phyloP scores from a whole-genome alignment of 2,797 vertebrate genomes.

The Anguilla megastoma region DNA sequence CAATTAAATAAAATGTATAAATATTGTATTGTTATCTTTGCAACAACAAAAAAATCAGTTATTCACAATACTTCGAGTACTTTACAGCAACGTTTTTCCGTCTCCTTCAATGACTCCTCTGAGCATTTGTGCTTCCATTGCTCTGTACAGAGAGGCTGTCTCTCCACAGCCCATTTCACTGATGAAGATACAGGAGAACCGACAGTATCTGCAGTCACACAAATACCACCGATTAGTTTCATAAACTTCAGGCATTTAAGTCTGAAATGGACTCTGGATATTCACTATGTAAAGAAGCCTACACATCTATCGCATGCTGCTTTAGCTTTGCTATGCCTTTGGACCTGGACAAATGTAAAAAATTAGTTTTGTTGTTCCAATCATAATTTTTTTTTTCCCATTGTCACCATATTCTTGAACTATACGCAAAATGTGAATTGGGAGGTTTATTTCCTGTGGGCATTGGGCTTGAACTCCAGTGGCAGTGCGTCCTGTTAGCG shows the following conservation, averaged over 20 bases:
- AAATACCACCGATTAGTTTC: background rate
- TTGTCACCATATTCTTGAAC: slow-evolving; percentile 1
- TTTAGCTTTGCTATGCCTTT: slow-evolving; percentile 18
- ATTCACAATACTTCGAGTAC: slow-evolving; percentile 28
- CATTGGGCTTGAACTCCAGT: background rate
- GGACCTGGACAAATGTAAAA: slow-evolving; percentile 5
- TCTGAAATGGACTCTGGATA: background rate
- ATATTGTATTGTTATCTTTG: slow-evolving; percentile 34
- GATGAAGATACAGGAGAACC: background rate
- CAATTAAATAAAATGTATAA: slow-evolving; percentile 52
- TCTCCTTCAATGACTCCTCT: background rate
- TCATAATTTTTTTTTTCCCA: background rate
- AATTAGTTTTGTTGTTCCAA: background rate
- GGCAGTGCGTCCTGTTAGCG: slow-evolving; percentile 32
- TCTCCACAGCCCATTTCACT: background rate
- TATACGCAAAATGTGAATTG: background rate
- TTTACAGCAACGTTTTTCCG: slow-evolving; percentile 13
- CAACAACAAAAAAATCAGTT: slow-evolving; percentile 41
- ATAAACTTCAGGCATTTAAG: background rate
- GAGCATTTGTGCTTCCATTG: background rate
- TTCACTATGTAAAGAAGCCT: slow-evolving; percentile 12
- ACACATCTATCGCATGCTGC: slow-evolving; percentile 7
- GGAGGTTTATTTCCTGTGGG: background rate
- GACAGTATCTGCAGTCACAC: background rate
- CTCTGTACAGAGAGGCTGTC: background rate